A percentile compares a stretch with the other conserved stretches of the same genome.
Conservation (phyloP, 2,888 invertebrate species). For the Eupithecia pulchellata region DNA sequence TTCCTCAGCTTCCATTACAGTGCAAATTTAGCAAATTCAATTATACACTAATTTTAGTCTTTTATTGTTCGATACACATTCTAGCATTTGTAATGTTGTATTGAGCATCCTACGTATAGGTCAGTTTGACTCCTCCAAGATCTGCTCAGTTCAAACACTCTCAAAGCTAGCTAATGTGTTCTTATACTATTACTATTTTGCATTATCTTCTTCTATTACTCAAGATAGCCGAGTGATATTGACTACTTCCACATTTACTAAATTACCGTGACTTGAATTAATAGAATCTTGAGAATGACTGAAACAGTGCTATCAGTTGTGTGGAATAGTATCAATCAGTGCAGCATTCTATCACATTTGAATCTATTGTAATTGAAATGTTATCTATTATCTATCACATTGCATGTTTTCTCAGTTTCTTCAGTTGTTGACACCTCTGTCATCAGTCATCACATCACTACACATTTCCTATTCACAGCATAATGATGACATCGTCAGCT, state of each 20-base stretch:
- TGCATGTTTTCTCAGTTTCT: neutral
- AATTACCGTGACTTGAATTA: neutral
- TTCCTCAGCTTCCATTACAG: neutral
- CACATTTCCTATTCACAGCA: slow-evolving; percentile 13
- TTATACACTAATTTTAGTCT: neutral
- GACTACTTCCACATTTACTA: neutral
- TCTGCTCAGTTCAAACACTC: slow-evolving; percentile 8
- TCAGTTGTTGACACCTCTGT: neutral
- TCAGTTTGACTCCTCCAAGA: neutral
- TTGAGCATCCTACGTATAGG: neutral
- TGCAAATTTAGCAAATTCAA: neutral
- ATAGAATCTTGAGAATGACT: neutral
- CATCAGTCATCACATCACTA: slow-evolving; percentile 1
- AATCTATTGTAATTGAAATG: slow-evolving; percentile 1
- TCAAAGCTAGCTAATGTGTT: neutral
- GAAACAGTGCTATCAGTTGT: no score
- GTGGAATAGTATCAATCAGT: slow-evolving; percentile 4
- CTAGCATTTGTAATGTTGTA: neutral
- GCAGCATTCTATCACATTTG: no score
- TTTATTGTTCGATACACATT: neutral
- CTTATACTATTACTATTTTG: neutral
- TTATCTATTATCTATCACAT: neutral
- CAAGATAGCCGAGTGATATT: neutral
- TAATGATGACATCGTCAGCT: slow-evolving; percentile 21
- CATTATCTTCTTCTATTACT: neutral